Percentiles rank a stretch among this genome's conserved stretches.
These are phyloP conservation scores for Drosophila arawakana DNA, from an alignment of 1,140 invertebrate genomes.

Conservation along the genomic window DNA sequence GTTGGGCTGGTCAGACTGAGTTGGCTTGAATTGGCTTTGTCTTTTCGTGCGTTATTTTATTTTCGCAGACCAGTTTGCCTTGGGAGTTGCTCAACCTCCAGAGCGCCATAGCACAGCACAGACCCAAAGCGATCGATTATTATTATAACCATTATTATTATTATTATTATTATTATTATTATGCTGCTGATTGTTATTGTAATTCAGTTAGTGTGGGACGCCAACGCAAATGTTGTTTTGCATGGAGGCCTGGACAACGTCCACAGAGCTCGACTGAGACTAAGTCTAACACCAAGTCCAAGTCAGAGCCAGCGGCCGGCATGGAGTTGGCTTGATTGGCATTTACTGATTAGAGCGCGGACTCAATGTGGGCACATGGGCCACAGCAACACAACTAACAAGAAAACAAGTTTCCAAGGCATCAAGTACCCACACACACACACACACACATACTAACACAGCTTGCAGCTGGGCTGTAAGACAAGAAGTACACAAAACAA, in stretches of 20 bases:
- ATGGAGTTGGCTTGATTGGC: slow-evolving; percentile 37
- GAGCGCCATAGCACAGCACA: slow-evolving; percentile 12
- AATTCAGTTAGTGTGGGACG: slow-evolving; percentile 67
- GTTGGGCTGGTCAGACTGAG: slow-evolving; percentile 1
- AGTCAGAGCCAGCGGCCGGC: slow-evolving; percentile 18
- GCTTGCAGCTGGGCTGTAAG: slow-evolving; percentile 32
- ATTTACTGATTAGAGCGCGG: slow-evolving; percentile 52
- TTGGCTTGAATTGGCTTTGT: slow-evolving; percentile 13
- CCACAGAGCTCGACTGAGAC: neutral
- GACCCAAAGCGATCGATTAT: slow-evolving; percentile 60
- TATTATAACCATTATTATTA: slow-evolving; percentile 42
- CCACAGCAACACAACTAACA: neutral
- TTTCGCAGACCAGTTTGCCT: slow-evolving; percentile 70
- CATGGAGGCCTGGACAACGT: neutral
- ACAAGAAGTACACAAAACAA: slow-evolving; percentile 51
- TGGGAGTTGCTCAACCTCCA: slow-evolving; percentile 71
- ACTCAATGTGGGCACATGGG: slow-evolving; percentile 38
- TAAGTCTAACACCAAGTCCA: neutral
- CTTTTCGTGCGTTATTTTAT: slow-evolving; percentile 21
- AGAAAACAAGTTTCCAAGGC: slow-evolving; percentile 45
- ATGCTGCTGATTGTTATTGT: slow-evolving; percentile 40
- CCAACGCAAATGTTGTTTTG: slow-evolving; percentile 53
- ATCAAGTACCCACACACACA: slow-evolving; percentile 38
- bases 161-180: slow-evolving; percentile 35
- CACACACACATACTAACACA: slow-evolving; percentile 18